Percentiles rank a stretch among this genome's conserved stretches.
phyloP scores from a whole-genome alignment of 1,140 invertebrate genomes.

The Drosophila bifasciata region DNA sequence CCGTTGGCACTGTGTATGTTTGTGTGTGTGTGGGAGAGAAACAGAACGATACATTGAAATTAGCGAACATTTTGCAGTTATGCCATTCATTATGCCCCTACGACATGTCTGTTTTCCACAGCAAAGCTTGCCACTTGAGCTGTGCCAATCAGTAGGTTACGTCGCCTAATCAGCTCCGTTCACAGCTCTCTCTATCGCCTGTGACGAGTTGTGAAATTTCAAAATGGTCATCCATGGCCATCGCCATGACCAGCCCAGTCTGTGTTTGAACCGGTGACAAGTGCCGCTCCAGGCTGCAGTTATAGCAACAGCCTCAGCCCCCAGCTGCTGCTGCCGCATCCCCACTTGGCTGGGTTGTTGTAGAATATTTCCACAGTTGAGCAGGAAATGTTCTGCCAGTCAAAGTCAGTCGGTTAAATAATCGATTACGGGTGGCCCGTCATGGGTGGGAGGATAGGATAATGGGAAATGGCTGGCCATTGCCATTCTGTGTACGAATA shows the following conservation, averaged over 20 bases:
- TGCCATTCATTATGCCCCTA: constrained; percentile 33
- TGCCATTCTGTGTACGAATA: no score
- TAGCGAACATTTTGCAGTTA: constrained; percentile 4
- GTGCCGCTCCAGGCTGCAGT: constrained; percentile 1
- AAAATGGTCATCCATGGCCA: constrained; percentile 31
- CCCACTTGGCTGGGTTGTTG: constrained; percentile 7
- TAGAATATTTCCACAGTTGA: constrained; percentile 31
- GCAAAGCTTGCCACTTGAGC: constrained; percentile 16
- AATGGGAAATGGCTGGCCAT: constrained; percentile 22
- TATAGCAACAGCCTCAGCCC: no score
- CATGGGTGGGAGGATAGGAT: constrained; percentile 28
- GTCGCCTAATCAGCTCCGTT: constrained; percentile 41
- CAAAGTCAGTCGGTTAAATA: constrained; percentile 52
- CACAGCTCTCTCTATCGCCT: constrained; percentile 2
- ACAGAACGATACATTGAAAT: background rate
- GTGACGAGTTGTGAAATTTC: constrained; percentile 43
- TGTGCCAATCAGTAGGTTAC: constrained; percentile 47
- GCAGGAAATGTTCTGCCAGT: constrained; percentile 38
- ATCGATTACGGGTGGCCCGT: constrained; percentile 42
- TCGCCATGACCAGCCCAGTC: constrained; percentile 22
- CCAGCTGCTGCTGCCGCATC: no score
- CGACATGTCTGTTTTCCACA: background rate
- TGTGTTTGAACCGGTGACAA: constrained; percentile 25
- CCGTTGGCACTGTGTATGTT: constrained; percentile 90
- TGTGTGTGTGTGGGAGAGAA: constrained; percentile 16